These are phyloP conservation scores for Leucania comma DNA, from an alignment of 2,888 invertebrate species.

Conservation along the genomic window DNA sequence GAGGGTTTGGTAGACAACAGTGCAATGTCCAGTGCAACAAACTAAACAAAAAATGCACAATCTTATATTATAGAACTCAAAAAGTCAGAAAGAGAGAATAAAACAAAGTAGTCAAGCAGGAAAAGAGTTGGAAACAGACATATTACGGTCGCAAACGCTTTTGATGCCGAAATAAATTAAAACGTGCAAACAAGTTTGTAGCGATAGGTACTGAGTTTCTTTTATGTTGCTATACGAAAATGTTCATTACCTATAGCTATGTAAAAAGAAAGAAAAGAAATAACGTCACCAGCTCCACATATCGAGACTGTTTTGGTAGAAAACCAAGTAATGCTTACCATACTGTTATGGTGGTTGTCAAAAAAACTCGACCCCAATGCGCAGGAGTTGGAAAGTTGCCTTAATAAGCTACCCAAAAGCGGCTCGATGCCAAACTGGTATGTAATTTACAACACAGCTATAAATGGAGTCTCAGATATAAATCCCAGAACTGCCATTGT, in stretches of 20 bases:
- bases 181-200: conserved; percentile 36
- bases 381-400: conserved; percentile 81
- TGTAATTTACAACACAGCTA: conserved; percentile 62
- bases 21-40: neutral
- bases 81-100: neutral
- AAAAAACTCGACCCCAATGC: conserved; percentile 77
- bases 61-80: neutral
- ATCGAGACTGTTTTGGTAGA: conserved; percentile 16
- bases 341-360: conserved; percentile 65
- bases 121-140: conserved; percentile 24
- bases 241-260: neutral
- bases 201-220: conserved; percentile 16
- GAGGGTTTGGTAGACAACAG: neutral
- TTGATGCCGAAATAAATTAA: conserved; percentile 44
- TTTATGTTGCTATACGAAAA: conserved; percentile 13
- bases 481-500: conserved; percentile 51
- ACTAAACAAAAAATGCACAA: conserved; percentile 1
- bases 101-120: conserved; percentile 24
- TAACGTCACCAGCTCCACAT: neutral
- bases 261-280: conserved; percentile 11
- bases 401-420: conserved; percentile 74
- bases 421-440: conserved; percentile 71
- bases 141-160: conserved; percentile 23
- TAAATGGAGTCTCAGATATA: conserved; percentile 54
- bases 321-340: conserved; percentile 34